These are phyloP conservation scores for Amblyopsis hoosieri DNA, from an alignment of 2,797 vertebrate genomes.

Conservation along the genomic window DNA sequence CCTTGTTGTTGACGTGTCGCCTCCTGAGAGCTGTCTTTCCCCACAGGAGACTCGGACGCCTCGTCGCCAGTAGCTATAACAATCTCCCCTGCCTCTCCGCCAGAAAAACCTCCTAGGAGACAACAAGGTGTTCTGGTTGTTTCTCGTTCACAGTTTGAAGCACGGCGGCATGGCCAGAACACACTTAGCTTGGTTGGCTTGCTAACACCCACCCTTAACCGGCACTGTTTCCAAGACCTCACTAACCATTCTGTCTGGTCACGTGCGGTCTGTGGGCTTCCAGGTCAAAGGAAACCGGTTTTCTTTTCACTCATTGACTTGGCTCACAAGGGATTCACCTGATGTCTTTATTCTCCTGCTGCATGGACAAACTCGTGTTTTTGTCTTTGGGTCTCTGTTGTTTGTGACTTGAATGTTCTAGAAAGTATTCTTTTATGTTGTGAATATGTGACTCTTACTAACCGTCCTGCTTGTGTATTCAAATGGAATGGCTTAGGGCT, in stretches of 20 bases:
- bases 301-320: constrained; percentile 25
- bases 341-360: constrained; percentile 10
- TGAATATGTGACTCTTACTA: constrained; percentile 30
- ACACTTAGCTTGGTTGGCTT: constrained; percentile 33
- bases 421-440: not conserved
- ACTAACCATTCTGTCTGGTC: constrained; percentile 52
- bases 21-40: constrained; percentile 65
- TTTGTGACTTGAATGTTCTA: constrained; percentile 1
- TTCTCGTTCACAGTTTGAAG: constrained; percentile 53
- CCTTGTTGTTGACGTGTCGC: constrained; percentile 28
- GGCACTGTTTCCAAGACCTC: constrained; percentile 48
- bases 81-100: constrained; percentile 77
- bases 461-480: constrained; percentile 39
- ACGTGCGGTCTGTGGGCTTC: constrained; percentile 35
- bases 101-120: constrained; percentile 81
- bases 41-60: constrained; percentile 75
- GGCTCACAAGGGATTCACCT: constrained; percentile 26
- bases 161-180: constrained; percentile 59
- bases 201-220: constrained; percentile 40
- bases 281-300: constrained; percentile 18
- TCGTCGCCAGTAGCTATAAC: constrained; percentile 81
- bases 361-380: constrained; percentile 13
- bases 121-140: constrained; percentile 85
- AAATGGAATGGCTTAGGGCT: constrained; percentile 27
- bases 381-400: constrained; percentile 17